These are phyloP conservation scores for Spodoptera frugiperda DNA, from an alignment of 1,140 invertebrate genomes.

Conservation along the genomic window DNA sequence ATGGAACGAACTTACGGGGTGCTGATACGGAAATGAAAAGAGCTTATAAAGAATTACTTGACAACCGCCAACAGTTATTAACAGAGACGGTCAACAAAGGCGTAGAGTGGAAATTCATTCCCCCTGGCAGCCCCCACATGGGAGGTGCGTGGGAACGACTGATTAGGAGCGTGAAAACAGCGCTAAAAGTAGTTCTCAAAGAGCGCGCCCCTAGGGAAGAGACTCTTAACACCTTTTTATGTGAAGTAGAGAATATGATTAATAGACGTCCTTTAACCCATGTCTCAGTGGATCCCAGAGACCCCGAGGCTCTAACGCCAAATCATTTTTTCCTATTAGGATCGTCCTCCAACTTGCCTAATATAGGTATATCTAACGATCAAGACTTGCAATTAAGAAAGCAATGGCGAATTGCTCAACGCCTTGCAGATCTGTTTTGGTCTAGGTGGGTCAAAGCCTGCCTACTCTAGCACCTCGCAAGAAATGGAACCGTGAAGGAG, in stretches of 20 bases:
- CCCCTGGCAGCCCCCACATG: background rate
- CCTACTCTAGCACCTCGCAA: constrained; percentile 41
- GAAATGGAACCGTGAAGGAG: background rate
- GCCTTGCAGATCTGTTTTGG: constrained; percentile 52
- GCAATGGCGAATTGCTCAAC: constrained; percentile 35
- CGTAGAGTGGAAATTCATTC: background rate
- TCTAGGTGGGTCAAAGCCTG: constrained; percentile 40
- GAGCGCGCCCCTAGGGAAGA: too few relatives aligned
- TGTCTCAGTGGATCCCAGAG: background rate
- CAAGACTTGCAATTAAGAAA: background rate
- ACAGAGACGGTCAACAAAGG: background rate
- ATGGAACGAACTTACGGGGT: background rate
- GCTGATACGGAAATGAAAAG: background rate
- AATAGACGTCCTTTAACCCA: constrained; percentile 11
- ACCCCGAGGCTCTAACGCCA: constrained; percentile 3
- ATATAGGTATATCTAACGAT: background rate
- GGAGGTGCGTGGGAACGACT: constrained; percentile 22
- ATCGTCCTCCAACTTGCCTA: too few relatives aligned
- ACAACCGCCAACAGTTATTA: background rate
- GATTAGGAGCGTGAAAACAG: constrained; percentile 13
- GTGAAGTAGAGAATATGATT: constrained; percentile 23
- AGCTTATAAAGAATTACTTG: background rate
- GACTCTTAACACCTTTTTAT: too few relatives aligned
- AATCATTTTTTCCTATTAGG: too few relatives aligned
- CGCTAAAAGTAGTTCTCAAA: too few relatives aligned